phyloP scores from a whole-genome alignment of 2,797 vertebrate genomes.

The Gymnothorax reevesii region DNA sequence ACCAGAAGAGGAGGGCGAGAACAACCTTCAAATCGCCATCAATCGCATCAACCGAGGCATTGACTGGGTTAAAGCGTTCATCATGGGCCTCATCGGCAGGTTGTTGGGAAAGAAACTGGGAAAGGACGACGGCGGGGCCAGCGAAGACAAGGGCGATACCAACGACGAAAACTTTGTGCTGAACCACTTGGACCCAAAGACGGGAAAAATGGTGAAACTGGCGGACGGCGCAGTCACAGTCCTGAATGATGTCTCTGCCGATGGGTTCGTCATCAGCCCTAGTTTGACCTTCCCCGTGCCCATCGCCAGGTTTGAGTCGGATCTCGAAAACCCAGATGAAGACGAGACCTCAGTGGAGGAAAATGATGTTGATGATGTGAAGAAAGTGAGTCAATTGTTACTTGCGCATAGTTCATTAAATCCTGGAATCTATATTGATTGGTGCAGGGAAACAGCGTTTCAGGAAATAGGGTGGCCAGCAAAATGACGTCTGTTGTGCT shows the following conservation, averaged over 20 bases:
- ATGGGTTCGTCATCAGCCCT: conserved; percentile 76
- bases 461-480: neutral
- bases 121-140: conserved; percentile 25
- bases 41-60: conserved; percentile 80
- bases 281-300: conserved; percentile 71
- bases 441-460: neutral
- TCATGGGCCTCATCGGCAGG: conserved; percentile 59
- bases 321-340: conserved; percentile 73
- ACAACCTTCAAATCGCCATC: conserved; percentile 90
- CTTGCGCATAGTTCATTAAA: neutral
- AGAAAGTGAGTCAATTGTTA: conserved; percentile 39
- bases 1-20: conserved; percentile 85
- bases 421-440: neutral
- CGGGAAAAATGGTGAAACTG: conserved; percentile 42
- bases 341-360: conserved; percentile 57
- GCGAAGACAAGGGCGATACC: conserved; percentile 58
- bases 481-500: neutral
- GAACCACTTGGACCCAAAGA: conserved; percentile 63
- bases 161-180: conserved; percentile 64
- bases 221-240: conserved; percentile 39
- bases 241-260: conserved; percentile 67
- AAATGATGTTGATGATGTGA: conserved; percentile 57
- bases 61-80: conserved; percentile 65
- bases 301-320: conserved; percentile 80
- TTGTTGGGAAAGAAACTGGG: conserved; percentile 46